Base-by-base conservation (phyloP, 2,888 invertebrate species). In the Ichneumon xanthorius region DNA sequence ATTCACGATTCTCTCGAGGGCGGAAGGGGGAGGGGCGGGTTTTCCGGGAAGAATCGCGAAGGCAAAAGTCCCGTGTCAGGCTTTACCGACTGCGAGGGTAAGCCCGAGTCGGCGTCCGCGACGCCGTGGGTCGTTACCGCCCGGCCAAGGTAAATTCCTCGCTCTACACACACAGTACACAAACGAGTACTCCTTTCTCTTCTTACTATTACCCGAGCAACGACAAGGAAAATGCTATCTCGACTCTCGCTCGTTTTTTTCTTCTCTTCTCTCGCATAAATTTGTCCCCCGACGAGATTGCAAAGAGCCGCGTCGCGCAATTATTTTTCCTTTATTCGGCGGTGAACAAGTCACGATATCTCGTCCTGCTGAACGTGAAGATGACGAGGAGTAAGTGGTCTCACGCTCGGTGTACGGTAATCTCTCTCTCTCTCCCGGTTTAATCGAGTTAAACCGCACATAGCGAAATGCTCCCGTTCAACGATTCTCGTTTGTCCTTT, bases 211-310 rank as follows among this genome's bases (percentile, higher is more conserved):
- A 48, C 45, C 73, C 70, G 33, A 78, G 84, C 81, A 81, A 75
- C 78, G 84, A 81, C 84, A 78, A 71, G 81, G 81, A 84, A 84
- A 84, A 84, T 78, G 67, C 81, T 78, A 80, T 80, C 61, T 71
- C 73, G 73, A 85, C 78, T 53, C 75, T 81, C 77, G 77, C 81
- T 81, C 81, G 55, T 81, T 85, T 81, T 78, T 78, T 19, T 55
- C 7, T 55, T 7, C 78, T 85, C 78, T 81, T 81, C 6, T 7
- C 71, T 77, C 84, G 77, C 77, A 84, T 84, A 84, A 84, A 84
- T 84, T 84, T 84, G 77, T 80, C 58, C 61, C 61, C 58, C 19
- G 40, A 81, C 77, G 80, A 84, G 80, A 84, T 84, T 78, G 77
- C 80, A 78, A 81, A 67, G 26, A 22, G 84, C 71, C 68, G 71